Percentiles rank a stretch among this genome's conserved stretches.
phyloP scores from a whole-genome alignment of 2,113 vertebrate genomes.

The Rhea americana region DNA sequence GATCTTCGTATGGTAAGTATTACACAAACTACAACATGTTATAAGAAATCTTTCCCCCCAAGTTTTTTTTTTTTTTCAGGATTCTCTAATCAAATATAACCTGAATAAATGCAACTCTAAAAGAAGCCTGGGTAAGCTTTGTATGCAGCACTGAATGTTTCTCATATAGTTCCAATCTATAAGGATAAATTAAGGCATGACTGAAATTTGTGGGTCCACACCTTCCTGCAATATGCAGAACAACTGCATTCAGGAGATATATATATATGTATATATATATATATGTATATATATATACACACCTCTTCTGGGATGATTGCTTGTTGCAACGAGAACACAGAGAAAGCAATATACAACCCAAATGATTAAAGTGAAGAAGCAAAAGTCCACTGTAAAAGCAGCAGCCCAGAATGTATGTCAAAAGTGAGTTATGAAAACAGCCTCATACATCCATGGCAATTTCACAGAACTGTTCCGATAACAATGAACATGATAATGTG shows the following conservation, averaged over 20 bases:
- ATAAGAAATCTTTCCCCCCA: not conserved
- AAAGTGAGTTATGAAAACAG: conserved; percentile 48
- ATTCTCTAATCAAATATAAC: not conserved
- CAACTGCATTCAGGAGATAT: not conserved
- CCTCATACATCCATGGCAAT: not conserved
- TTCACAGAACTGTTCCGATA: not conserved
- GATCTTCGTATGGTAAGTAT: not conserved
- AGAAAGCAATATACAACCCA: not conserved
- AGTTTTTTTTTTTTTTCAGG: not conserved
- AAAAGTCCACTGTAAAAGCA: conserved; percentile 8
- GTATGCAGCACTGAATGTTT: not conserved
- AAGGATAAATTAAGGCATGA: fast-evolving
- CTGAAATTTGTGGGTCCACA: not conserved
- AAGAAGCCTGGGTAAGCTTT: not conserved
- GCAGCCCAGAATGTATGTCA: not conserved
- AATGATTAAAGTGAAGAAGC: not conserved
- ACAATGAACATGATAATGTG: not conserved
- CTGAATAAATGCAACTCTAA: not conserved
- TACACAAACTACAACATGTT: not conserved
- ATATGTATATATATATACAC: not conserved
- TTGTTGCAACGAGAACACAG: not conserved
- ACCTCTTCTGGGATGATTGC: not conserved
- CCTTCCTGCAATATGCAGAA: not conserved
- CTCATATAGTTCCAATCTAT: not conserved
- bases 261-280: not conserved